phyloP scores from a whole-genome alignment of 2,797 vertebrate genomes.

The Arnoldichthys spilopterus region DNA sequence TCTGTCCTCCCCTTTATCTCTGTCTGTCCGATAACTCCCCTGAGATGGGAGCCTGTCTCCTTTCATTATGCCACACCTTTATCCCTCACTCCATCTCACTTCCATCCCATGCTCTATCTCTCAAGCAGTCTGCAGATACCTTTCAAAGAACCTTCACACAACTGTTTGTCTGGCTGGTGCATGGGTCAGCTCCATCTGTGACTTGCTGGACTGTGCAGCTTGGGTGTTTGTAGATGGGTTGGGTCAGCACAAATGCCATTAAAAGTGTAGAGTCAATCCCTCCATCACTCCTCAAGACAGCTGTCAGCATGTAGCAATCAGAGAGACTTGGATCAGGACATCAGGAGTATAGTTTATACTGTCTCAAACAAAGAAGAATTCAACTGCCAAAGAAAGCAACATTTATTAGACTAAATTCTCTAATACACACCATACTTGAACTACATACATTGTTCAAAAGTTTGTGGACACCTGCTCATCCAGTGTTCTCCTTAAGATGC shows the following conservation, averaged over 20 bases:
- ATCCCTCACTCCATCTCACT: conserved; percentile 45
- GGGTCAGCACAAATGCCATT: conserved; percentile 10
- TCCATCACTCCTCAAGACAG: conserved; percentile 8
- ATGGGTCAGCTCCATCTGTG: neutral
- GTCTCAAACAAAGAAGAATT: neutral
- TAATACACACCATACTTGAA: neutral
- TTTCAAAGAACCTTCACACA: conserved; percentile 28
- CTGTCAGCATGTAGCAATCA: conserved; percentile 13
- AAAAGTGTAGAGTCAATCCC: conserved; percentile 5
- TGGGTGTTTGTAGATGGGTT: neutral
- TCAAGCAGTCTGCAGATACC: conserved; percentile 9
- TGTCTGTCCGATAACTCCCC: conserved; percentile 40
- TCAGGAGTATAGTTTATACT: neutral
- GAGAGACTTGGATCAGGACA: neutral
- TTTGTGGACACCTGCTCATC: neutral
- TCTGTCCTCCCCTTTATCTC: conserved; percentile 29
- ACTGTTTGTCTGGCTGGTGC: neutral
- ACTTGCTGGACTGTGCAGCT: neutral
- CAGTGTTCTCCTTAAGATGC: too few species aligned
- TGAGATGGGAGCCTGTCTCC: conserved; percentile 28
- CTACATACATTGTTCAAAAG: neutral
- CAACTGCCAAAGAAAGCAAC: neutral
- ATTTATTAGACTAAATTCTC: neutral
- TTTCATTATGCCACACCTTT: conserved; percentile 38
- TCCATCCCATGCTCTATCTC: conserved; percentile 13